A percentile compares a stretch with the other conserved stretches of the same genome.
phyloP scores from a whole-genome alignment of 2,888 invertebrate genomes.

The Limnephilus marmoratus region DNA sequence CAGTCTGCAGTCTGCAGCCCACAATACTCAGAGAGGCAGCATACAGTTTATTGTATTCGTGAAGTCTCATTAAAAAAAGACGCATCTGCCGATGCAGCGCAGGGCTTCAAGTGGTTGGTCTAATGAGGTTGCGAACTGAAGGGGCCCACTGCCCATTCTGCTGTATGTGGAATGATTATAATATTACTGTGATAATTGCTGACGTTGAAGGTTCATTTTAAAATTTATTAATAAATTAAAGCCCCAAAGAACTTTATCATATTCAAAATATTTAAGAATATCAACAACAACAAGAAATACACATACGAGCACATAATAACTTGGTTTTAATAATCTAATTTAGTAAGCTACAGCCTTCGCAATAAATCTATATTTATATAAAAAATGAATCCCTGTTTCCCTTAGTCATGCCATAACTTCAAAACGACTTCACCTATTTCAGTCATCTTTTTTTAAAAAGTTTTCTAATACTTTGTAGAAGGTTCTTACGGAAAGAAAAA shows the following conservation, averaged over 20 bases:
- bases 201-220: neutral
- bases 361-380: too few relatives aligned
- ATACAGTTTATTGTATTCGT: neutral
- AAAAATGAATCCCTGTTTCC: too few relatives aligned
- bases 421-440: too few relatives aligned
- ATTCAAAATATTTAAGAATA: neutral
- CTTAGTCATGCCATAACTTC: too few relatives aligned
- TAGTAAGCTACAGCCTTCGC: too few relatives aligned
- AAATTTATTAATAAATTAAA: neutral
- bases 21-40: neutral
- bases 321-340: too few relatives aligned
- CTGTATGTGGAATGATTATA: neutral
- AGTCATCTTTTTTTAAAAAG: too few relatives aligned
- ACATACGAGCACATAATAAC: too few relatives aligned
- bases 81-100: neutral
- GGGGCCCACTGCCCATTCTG: neutral
- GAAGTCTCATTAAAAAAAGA: neutral
- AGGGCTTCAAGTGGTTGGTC: neutral
- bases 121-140: neutral
- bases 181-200: neutral
- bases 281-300: too few relatives aligned
- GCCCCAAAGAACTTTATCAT: neutral
- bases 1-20: too few relatives aligned
- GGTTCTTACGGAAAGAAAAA: too few relatives aligned
- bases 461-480: too few relatives aligned